Evolutionary conservation across 2,797 vertebrate genomes (phyloP), one percentile per base, ranked within the genome.

Genomic region (Ptychadena robeensis): DNA sequence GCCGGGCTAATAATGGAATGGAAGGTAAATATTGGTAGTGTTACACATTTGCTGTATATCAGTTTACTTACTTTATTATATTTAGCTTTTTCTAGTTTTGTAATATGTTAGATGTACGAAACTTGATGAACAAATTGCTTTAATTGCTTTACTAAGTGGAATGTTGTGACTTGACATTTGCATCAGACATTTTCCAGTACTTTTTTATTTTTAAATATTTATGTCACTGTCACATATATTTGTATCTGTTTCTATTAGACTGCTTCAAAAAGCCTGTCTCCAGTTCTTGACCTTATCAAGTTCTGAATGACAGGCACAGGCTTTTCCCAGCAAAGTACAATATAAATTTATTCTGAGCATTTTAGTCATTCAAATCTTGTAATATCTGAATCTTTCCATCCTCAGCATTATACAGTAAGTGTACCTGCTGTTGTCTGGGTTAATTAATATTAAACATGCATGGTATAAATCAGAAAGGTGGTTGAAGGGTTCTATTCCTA

Each of bases 141-240:
- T 48, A 48, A 48, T 48, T 48, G 44, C 44, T 48, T 48, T 48
- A 4, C 4, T 22, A 22, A 3, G 7, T 18, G 5, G 15, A 18
- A 48, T 18, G 3, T 61, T 10, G 2, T 61, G 25, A 8, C 57
- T 61, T 61, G 57, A 27, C 57, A 61, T 61, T 61, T 61, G 57
- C 22, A 25, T 61, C 57, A 25, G 22, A 27, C 25, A 25, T 27
- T 25, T 61, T 61, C 25, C 3, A 25, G 57, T 61, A 61, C 9
- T 6, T 61, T 61, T 61, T 61, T 61, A 25, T 59, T 59, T n/a
- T 61, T 61, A 9, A 61, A 61, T 61, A 27, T 27, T 25, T 66
- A 27, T 66, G 31, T 66, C 31, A 66, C 31, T 22, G 28, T 66
- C 64, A 66, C 31, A 31, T 66, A 66, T 66, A 30, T 66, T 66